Percentiles rank a stretch among this genome's conserved stretches.
Evolutionary conservation across 2,797 vertebrate genomes (phyloP).

Genomic region (Tenualosa ilisha): DNA sequence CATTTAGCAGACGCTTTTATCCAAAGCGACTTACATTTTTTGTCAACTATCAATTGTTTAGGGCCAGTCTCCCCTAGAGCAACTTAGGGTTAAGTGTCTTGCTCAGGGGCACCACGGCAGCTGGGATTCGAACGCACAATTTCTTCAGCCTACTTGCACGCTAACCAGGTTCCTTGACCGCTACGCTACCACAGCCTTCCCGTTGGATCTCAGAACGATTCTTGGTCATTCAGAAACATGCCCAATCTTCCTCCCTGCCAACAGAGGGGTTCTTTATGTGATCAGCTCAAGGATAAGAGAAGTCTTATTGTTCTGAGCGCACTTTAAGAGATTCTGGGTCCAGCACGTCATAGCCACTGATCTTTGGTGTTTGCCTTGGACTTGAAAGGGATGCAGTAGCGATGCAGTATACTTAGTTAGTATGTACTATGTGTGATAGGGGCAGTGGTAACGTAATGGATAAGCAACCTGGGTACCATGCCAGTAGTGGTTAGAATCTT

Average conservation of each 20-base stretch:
- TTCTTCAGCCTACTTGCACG: no score
- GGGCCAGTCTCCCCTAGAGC: no score
- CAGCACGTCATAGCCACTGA: not conserved
- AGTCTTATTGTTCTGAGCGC: not conserved
- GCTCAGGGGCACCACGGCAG: no score
- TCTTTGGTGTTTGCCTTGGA: not conserved
- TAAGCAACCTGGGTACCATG: no score
- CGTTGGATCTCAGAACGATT: not conserved
- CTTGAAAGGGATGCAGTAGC: not conserved
- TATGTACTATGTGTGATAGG: not conserved
- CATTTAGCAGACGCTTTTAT: no score
- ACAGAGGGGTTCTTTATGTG: not conserved
- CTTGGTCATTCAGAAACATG: not conserved
- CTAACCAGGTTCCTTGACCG: no score
- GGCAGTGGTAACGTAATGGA: not conserved
- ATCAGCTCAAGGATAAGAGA: not conserved
- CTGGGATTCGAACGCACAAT: no score
- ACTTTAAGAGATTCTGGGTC: not conserved
- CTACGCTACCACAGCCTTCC: not conserved
- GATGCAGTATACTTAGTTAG: not conserved
- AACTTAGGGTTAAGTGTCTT: no score
- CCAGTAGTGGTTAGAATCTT: no score
- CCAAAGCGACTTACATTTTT: no score
- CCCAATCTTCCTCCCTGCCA: not conserved
- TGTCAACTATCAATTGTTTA: no score